Percentiles rank a stretch among this genome's conserved stretches.
phyloP scores from a whole-genome alignment of 2,888 invertebrate species.

The Agonopterix alstromeriana region DNA sequence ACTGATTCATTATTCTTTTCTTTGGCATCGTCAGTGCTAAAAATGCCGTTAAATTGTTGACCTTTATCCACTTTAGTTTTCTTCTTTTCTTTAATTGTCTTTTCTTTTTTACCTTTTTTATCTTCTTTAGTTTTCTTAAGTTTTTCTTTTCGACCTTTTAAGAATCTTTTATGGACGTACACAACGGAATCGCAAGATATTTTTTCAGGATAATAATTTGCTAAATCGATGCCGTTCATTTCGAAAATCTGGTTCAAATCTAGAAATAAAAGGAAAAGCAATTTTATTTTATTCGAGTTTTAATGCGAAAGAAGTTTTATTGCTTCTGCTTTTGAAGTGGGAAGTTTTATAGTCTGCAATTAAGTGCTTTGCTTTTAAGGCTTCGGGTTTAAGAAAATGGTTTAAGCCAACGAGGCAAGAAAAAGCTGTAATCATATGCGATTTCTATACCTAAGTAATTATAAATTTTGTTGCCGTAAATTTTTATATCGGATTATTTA shows the following conservation, averaged over 20 bases:
- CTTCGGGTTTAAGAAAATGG: too few relatives aligned
- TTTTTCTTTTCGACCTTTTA: slow-evolving; percentile 10
- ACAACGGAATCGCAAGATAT: slow-evolving; percentile 23
- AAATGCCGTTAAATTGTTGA: slow-evolving; percentile 28
- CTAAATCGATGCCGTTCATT: slow-evolving; percentile 43
- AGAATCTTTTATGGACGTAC: slow-evolving; percentile 52
- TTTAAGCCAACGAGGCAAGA: too few relatives aligned
- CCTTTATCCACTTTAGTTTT: slow-evolving; percentile 29
- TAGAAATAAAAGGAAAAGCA: slow-evolving; percentile 16
- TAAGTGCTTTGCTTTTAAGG: slow-evolving; percentile 7
- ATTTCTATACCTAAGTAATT: too few relatives aligned
- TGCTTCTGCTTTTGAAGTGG: neutral
- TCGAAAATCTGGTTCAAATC: slow-evolving; percentile 22
- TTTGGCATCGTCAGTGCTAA: slow-evolving; percentile 1
- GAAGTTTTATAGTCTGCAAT: neutral
- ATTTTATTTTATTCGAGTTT: neutral
- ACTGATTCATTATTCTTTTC: slow-evolving; percentile 25
- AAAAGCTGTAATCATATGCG: too few relatives aligned
- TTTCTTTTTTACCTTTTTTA: slow-evolving; percentile 2
- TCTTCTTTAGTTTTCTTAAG: neutral
- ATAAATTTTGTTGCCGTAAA: too few relatives aligned
- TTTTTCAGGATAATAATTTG: slow-evolving; percentile 23
- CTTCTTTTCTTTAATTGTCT: slow-evolving; percentile 13
- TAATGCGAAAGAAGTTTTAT: neutral
- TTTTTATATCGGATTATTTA: too few relatives aligned